Percentiles rank a stretch among this genome's conserved stretches.
Conservation (phyloP, 2,888 invertebrate genomes). For the Athalia rosae region DNA sequence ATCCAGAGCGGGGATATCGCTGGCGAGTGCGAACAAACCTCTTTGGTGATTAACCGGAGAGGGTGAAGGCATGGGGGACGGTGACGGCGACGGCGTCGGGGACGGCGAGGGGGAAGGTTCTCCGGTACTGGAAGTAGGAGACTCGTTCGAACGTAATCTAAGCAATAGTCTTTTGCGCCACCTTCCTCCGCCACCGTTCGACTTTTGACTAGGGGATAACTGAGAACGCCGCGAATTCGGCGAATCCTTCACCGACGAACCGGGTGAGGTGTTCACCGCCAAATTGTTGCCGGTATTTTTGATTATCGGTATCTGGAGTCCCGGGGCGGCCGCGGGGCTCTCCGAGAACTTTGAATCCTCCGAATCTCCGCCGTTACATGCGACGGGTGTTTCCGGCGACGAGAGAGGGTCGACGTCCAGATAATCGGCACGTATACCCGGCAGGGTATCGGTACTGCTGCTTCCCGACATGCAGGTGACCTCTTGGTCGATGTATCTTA, state of each 20-base stretch:
- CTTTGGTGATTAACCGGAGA: constrained; percentile 23
- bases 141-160: constrained; percentile 74
- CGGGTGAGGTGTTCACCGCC: neutral
- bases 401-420: constrained; percentile 67
- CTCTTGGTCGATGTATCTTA: constrained; percentile 69
- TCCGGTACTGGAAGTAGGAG: constrained; percentile 62
- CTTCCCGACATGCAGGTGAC: constrained; percentile 63
- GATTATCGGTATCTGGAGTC: neutral
- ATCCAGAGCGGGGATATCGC: constrained; percentile 64
- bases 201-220: constrained; percentile 43
- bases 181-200: constrained; percentile 73
- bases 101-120: constrained; percentile 62
- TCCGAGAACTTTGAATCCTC: neutral
- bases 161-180: constrained; percentile 76
- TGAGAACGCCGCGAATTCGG: neutral
- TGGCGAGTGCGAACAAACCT: constrained; percentile 50
- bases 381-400: constrained; percentile 40
- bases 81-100: constrained; percentile 57
- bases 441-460: constrained; percentile 70
- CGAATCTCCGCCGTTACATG: constrained; percentile 4
- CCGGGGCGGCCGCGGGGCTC: neutral
- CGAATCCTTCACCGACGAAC: neutral
- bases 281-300: neutral
- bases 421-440: constrained; percentile 67
- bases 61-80: constrained; percentile 57